Evolutionary conservation across 2,888 invertebrate species (phyloP).

Genomic region (Perizoma affinitatum): DNA sequence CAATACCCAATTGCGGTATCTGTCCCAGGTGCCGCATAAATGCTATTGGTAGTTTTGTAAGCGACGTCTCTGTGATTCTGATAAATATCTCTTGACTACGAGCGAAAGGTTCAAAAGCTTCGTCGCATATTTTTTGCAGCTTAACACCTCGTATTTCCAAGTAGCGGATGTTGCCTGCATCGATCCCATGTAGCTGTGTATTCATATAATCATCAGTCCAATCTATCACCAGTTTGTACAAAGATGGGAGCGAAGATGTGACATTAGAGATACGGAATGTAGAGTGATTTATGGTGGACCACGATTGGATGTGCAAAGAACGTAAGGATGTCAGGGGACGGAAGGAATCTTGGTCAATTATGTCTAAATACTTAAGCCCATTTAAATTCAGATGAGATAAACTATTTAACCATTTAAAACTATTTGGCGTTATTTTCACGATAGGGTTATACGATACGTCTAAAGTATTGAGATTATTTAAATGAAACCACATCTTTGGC

Average conservation of each 20-base stretch:
- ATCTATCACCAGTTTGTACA: slow-evolving; percentile 90
- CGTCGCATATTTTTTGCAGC: slow-evolving; percentile 89
- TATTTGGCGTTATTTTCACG: slow-evolving; percentile 88
- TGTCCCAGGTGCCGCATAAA: slow-evolving; percentile 90
- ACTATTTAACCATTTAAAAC: slow-evolving; percentile 88
- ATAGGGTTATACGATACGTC: slow-evolving; percentile 94
- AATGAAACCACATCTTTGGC: slow-evolving; percentile 88
- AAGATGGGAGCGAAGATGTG: slow-evolving; percentile 87
- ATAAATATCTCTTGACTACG: slow-evolving; percentile 90
- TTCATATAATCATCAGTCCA: slow-evolving; percentile 89
- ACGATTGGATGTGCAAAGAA: slow-evolving; percentile 88
- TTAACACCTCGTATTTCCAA: slow-evolving; percentile 91
- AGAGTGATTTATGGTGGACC: slow-evolving; percentile 89
- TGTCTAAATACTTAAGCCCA: slow-evolving; percentile 88
- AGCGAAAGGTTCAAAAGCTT: slow-evolving; percentile 90
- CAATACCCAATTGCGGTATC: slow-evolving; percentile 91
- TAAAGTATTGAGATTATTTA: slow-evolving; percentile 88
- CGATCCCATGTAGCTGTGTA: slow-evolving; percentile 89
- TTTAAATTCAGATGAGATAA: slow-evolving; percentile 90
- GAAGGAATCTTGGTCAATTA: slow-evolving; percentile 90
- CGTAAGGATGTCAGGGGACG: slow-evolving; percentile 88
- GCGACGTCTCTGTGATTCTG: slow-evolving; percentile 90
- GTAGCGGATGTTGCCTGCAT: slow-evolving; percentile 91
- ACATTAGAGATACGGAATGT: slow-evolving; percentile 87
- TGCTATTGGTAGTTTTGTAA: slow-evolving; percentile 91